These are phyloP conservation scores for Onychostruthus taczanowskii DNA, from an alignment of 2,113 vertebrate species.

Conservation along the genomic window DNA sequence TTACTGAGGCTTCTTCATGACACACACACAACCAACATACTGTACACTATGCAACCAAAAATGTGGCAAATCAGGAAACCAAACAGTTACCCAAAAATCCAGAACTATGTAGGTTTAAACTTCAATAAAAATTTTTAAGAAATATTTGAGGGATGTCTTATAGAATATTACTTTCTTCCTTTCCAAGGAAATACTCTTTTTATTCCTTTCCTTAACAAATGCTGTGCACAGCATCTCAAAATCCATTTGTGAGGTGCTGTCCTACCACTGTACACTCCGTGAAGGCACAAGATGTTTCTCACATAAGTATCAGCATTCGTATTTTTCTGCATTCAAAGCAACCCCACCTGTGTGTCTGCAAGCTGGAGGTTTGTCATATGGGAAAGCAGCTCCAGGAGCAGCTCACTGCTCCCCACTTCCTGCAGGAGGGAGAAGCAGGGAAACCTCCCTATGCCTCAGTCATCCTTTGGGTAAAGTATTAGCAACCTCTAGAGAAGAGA, in stretches of 20 bases:
- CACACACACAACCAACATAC: not conserved
- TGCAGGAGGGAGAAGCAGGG: not conserved
- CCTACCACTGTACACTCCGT: not conserved
- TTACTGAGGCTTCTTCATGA: not conserved
- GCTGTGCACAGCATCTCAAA: not conserved
- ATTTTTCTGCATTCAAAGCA: not conserved
- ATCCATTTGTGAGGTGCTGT: not conserved
- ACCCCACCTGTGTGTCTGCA: not conserved
- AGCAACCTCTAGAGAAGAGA: not conserved
- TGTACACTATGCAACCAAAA: not conserved
- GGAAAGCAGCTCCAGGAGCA: not conserved
- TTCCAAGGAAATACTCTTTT: not conserved
- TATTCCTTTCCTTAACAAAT: not conserved
- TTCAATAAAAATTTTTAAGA: not conserved
- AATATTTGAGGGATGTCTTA: not conserved
- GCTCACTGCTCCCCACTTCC: not conserved
- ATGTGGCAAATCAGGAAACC: not conserved
- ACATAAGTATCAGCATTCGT: accelerated
- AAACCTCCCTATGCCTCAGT: not conserved
- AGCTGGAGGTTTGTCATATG: accelerated
- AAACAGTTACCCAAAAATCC: not conserved
- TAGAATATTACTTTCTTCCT: not conserved
- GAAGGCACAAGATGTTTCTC: not conserved
- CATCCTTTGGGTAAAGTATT: not conserved
- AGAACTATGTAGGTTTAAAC: not conserved